Evolutionary conservation across 2,888 invertebrate genomes (phyloP).

Genomic region (Metalampra italica): DNA sequence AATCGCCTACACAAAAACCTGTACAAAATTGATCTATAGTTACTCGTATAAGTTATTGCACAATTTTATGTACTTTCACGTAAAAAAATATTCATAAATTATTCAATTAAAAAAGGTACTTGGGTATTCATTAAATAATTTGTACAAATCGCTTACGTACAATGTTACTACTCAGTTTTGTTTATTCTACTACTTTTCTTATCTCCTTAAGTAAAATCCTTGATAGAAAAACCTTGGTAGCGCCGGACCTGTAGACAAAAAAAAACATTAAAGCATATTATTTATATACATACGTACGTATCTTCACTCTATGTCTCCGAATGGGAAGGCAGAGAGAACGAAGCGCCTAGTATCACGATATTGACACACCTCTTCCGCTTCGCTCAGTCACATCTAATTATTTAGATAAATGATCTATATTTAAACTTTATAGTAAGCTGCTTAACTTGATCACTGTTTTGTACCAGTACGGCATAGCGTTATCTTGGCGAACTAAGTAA

Average conservation of each 20-base stretch:
- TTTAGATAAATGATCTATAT: too few relatives aligned
- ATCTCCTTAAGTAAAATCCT: constrained; percentile 41
- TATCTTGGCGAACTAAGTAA: too few relatives aligned
- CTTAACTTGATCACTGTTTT: too few relatives aligned
- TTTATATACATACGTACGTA: constrained; percentile 14
- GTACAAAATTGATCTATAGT: neutral
- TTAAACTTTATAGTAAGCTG: constrained; percentile 10
- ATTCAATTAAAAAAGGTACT: constrained; percentile 5
- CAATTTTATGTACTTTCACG: neutral
- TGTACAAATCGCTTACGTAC: constrained; percentile 4
- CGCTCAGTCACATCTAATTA: too few relatives aligned
- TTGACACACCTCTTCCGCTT: too few relatives aligned
- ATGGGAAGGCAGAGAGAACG: too few relatives aligned
- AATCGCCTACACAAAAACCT: neutral
- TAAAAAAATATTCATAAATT: neutral
- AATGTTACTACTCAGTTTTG: neutral
- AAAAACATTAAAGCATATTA: constrained; percentile 4
- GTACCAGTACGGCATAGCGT: too few relatives aligned
- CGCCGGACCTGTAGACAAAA: constrained; percentile 36
- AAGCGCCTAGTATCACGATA: too few relatives aligned
- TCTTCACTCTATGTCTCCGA: too few relatives aligned
- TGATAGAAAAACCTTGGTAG: constrained; percentile 41
- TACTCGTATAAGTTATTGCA: neutral
- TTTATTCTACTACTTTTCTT: constrained; percentile 7
- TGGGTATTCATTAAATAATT: constrained; percentile 8